Conservation (phyloP, 2,113 vertebrate species). For the Leptobrachium ailaonicum region DNA sequence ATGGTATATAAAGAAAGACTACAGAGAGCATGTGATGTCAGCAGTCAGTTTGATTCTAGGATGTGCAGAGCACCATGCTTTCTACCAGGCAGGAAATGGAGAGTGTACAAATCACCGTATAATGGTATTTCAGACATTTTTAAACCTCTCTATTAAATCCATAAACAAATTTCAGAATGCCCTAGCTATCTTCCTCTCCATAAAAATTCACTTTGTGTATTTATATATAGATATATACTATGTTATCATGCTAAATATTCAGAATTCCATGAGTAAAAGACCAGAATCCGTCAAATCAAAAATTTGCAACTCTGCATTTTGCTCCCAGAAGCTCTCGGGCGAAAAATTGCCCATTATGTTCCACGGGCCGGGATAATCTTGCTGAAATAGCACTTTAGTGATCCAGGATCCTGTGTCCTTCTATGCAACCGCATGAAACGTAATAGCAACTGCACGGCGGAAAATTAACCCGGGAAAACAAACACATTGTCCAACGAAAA, state of each 20-base stretch:
- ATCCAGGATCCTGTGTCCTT: conserved; percentile 3
- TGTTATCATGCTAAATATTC: neutral
- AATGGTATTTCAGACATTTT: too few species aligned
- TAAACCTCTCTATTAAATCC: too few species aligned
- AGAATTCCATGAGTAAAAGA: neutral
- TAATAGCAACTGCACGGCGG: neutral
- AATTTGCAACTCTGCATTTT: conserved; percentile 23
- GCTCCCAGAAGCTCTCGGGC: conserved; percentile 9
- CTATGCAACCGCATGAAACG: neutral
- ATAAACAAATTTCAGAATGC: too few species aligned
- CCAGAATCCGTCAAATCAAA: neutral
- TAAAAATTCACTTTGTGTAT: too few species aligned
- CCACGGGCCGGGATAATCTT: conserved; percentile 13
- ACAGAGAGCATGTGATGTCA: too few species aligned
- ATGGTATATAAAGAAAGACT: too few species aligned
- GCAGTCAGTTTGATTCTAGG: too few species aligned
- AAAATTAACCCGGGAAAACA: neutral
- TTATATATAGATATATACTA: too few species aligned
- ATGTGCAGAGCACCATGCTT: too few species aligned
- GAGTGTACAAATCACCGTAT: too few species aligned
- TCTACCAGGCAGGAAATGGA: too few species aligned
- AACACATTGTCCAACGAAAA: neutral
- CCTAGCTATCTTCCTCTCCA: too few species aligned
- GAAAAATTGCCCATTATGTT: conserved; percentile 29
- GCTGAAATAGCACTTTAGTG: conserved; percentile 11